These are phyloP conservation scores for Rhabdornis inornatus DNA, from an alignment of 2,113 vertebrate genomes.

Conservation along the genomic window DNA sequence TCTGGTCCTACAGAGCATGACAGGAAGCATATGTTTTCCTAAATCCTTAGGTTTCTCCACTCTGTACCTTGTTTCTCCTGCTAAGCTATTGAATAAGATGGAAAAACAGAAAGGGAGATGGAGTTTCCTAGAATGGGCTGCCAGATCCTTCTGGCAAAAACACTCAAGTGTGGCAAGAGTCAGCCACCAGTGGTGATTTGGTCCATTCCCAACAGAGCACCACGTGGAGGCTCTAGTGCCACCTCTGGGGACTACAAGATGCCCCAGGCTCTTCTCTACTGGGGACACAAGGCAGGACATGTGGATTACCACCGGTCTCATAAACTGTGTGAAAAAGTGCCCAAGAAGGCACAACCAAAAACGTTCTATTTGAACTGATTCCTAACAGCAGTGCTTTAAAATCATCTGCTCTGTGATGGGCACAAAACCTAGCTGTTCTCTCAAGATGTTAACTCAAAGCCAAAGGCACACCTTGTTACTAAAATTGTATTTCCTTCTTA, in stretches of 20 bases:
- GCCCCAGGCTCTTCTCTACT: not conserved
- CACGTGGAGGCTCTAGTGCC: not conserved
- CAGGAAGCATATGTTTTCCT: not conserved
- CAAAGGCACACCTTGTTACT: not conserved
- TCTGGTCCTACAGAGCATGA: not conserved
- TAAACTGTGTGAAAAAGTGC: not conserved
- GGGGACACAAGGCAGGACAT: not conserved
- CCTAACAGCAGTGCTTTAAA: not conserved
- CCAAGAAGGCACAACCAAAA: not conserved
- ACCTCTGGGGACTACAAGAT: not conserved
- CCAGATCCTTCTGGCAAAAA: not conserved
- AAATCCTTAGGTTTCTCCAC: not conserved
- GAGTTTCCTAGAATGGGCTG: not conserved
- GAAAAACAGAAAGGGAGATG: not conserved
- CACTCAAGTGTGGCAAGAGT: not conserved
- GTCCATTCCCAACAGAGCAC: not conserved
- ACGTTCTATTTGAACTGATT: not conserved
- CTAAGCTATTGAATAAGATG: not conserved
- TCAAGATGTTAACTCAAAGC: not conserved
- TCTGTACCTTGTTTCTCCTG: not conserved
- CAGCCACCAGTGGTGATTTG: not conserved
- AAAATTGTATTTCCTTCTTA: not conserved
- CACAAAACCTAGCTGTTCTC: not conserved
- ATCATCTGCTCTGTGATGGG: not conserved
- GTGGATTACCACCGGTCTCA: accelerated